Base-by-base conservation (phyloP, 2,888 invertebrate species). In the Drosophila recens region DNA sequence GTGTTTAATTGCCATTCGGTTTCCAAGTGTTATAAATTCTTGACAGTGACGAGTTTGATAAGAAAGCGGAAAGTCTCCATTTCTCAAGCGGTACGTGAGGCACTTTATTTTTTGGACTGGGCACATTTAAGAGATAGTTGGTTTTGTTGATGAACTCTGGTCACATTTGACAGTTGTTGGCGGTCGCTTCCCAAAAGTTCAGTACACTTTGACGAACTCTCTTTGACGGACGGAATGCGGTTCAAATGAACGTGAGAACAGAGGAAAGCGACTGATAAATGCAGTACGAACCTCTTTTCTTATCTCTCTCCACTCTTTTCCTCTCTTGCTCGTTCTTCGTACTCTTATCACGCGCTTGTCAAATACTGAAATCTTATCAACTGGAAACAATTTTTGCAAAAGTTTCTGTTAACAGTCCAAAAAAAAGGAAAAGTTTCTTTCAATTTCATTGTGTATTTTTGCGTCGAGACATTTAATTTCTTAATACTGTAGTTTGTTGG, bases 361-460 rank as follows among this genome's bases (percentile, higher is more conserved):
- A 69, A 42, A 63, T 57, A 42, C 45, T 53, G 54, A 72, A 80
- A 78, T 80, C 78, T 78, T 78, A 78, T 78, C 77, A 66, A 57
- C 23, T 48, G 46, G n/a, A 38, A 56, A 72, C 49, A 61, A 46
- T 56, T 68, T 69, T 54, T 52, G 58, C 72, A 36, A 57, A 57
- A 57, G 56, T 57, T 43, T 34, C 51, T 46, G 64, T 64, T 33
- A 48, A 45, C 45, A 45, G 1, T 4, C 23, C 23, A 20, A 20
- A 23, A 23, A 38, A 66, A 51, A 53, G 40, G 27, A 30, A 11
- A 11, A 42, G 45, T 48, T 75, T 59, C 63, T 66, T 64, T 64
- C 51, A 53, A 78, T 59, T 81, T 62, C 75, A 64, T 64, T 73
- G 69, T 67, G 79, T 63, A 45, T 52, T 81, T 81, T 62, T 67